A percentile compares a stretch with the other conserved stretches of the same genome.
phyloP scores from a whole-genome alignment of 2,888 invertebrate species.

The Dastarcus helophoroides region DNA sequence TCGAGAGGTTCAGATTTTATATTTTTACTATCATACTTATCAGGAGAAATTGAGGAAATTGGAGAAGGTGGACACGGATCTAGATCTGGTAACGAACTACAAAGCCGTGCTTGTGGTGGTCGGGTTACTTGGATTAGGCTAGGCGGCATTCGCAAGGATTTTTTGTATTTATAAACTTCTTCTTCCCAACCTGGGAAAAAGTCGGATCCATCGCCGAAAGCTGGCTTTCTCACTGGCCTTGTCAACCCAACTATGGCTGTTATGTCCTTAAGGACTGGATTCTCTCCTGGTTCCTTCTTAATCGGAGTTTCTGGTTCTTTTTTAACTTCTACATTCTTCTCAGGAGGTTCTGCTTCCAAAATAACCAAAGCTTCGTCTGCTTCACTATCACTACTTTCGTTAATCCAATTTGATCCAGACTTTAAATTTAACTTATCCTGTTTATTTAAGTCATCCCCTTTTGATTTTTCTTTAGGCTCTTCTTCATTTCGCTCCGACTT shows the following conservation, averaged over 20 bases:
- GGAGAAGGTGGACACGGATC: constrained; percentile 65
- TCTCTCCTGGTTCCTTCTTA: constrained; percentile 22
- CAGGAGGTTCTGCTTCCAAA: too few relatives aligned
- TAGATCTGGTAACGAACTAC: constrained; percentile 66
- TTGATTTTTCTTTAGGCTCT: too few relatives aligned
- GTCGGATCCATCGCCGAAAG: constrained; percentile 58
- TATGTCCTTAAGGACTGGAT: constrained; percentile 23
- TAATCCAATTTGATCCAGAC: too few relatives aligned
- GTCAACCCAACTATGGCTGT: constrained; percentile 23
- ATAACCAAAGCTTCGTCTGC: too few relatives aligned
- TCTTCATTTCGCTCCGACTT: too few relatives aligned
- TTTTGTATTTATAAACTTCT: constrained; percentile 70
- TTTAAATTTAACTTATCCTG: too few relatives aligned
- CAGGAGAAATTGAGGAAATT: constrained; percentile 51
- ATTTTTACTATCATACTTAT: constrained; percentile 31
- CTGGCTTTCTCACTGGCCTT: constrained; percentile 42
- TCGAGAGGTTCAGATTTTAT: constrained; percentile 34
- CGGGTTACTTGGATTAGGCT: constrained; percentile 69
- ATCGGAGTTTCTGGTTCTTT: too few relatives aligned
- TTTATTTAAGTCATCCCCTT: too few relatives aligned
- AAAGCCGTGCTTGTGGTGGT: constrained; percentile 56
- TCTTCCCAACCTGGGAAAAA: constrained; percentile 75
- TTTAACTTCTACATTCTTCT: too few relatives aligned
- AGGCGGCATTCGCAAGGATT: constrained; percentile 70
- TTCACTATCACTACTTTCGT: too few relatives aligned